Evolutionary conservation across 2,113 vertebrate genomes (phyloP).

Genomic region (Cathartes aura): DNA sequence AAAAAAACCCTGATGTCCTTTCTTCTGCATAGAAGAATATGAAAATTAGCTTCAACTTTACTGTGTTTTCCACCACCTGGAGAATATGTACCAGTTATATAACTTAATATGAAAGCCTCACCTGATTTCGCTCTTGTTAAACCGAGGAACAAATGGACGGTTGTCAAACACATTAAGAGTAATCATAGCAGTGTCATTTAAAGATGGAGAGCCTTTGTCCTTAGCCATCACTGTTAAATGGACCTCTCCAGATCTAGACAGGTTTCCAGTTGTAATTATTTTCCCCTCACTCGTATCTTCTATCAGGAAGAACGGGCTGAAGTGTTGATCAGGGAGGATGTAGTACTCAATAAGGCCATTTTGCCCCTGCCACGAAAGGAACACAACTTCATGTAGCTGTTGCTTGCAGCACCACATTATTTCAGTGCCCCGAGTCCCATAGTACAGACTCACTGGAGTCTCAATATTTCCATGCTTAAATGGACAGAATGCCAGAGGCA

Average conservation of each 20-base stretch:
- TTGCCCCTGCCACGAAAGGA: constrained; percentile 38
- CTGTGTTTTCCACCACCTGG: neutral
- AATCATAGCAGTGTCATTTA: constrained; percentile 34
- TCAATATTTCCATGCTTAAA: neutral
- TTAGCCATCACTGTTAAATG: constrained; percentile 50
- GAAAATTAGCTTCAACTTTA: neutral
- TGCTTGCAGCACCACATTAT: neutral
- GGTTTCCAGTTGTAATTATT: constrained; percentile 60
- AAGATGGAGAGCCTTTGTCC: constrained; percentile 61
- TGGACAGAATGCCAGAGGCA: neutral
- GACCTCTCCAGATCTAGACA: constrained; percentile 23
- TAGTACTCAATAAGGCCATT: constrained; percentile 59
- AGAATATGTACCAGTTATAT: neutral
- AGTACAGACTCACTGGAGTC: neutral
- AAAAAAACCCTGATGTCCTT: neutral
- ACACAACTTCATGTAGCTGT: neutral
- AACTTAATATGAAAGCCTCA: constrained; percentile 4
- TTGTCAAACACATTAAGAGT: constrained; percentile 45
- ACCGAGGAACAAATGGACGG: neutral
- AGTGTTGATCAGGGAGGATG: neutral
- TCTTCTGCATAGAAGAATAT: neutral
- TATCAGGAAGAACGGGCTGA: constrained; percentile 45
- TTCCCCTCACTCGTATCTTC: constrained; percentile 41
- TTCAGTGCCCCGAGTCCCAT: neutral
- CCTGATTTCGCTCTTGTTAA: constrained; percentile 54